phyloP scores from a whole-genome alignment of 2,888 invertebrate species.

The Lithophane socia region DNA sequence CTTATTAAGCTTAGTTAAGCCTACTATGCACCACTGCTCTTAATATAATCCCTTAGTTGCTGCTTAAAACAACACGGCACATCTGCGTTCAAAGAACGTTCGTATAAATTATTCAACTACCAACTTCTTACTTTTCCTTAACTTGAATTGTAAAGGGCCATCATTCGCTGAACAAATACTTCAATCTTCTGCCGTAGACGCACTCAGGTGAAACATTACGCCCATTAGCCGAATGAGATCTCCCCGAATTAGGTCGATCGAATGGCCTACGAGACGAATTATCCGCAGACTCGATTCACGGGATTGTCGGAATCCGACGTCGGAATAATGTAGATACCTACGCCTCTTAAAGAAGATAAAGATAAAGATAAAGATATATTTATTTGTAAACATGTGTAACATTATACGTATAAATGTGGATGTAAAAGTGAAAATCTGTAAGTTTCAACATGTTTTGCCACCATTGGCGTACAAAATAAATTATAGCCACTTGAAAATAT shows the following conservation, averaged over 20 bases:
- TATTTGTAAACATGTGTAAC: too few relatives aligned
- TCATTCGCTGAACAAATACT: constrained; percentile 74
- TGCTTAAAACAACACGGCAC: constrained; percentile 43
- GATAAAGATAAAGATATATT: too few relatives aligned
- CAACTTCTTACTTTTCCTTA: constrained; percentile 62
- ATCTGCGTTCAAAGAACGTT: constrained; percentile 54
- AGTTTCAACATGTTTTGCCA: too few relatives aligned
- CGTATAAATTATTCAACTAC: constrained; percentile 61
- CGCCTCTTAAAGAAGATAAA: constrained; percentile 76
- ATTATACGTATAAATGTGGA: too few relatives aligned
- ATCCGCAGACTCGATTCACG: constrained; percentile 77
- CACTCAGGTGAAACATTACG: constrained; percentile 84
- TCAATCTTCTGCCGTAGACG: constrained; percentile 70
- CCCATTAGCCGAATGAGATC: constrained; percentile 82
- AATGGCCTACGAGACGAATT: constrained; percentile 82
- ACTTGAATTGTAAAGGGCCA: constrained; percentile 64
- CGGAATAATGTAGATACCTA: constrained; percentile 71
- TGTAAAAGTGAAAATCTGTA: too few relatives aligned
- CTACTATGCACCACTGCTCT: not conserved
- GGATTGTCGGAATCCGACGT: constrained; percentile 74
- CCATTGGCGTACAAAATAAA: too few relatives aligned
- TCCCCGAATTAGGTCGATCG: constrained; percentile 82
- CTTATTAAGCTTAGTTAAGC: constrained; percentile 4
- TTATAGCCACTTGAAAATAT: too few relatives aligned
- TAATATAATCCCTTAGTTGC: constrained; percentile 12